Conservation (phyloP, 2,888 invertebrate genomes). For the Plutella xylostella region DNA sequence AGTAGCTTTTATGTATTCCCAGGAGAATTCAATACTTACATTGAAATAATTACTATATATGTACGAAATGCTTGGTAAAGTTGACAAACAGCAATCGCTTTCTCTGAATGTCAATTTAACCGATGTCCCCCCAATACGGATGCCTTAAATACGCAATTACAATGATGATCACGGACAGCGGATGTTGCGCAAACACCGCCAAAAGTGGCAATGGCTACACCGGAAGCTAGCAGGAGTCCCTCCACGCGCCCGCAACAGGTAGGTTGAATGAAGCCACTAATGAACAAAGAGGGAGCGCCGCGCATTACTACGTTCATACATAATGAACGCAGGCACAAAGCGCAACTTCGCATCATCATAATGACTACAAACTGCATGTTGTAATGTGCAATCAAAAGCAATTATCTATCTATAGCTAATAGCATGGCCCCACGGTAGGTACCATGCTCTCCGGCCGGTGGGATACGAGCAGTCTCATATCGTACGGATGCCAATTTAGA, state of each 20-base stretch:
- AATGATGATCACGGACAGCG: slow-evolving; percentile 31
- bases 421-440: neutral
- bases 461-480: no score
- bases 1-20: no score
- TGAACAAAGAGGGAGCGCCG: slow-evolving; percentile 32
- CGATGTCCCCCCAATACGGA: no score
- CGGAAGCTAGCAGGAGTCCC: slow-evolving; percentile 15
- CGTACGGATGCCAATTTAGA: no score
- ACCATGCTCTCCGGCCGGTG: no score
- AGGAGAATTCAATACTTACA: no score
- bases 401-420: neutral
- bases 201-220: slow-evolving; percentile 1
- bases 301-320: slow-evolving; percentile 13
- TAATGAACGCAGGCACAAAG: no score
- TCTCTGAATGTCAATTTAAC: no score
- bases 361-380: slow-evolving; percentile 29
- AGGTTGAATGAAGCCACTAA: slow-evolving; percentile 33
- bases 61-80: no score
- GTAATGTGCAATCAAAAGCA: slow-evolving; percentile 10
- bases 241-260: slow-evolving; percentile 10
- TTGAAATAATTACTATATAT: no score
- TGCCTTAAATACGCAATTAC: no score
- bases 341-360: slow-evolving; percentile 24
- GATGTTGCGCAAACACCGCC: slow-evolving; percentile 47
- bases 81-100: no score